Evolutionary conservation across 2,888 invertebrate genomes (phyloP), one percentile per base, ranked within the genome.

Genomic region (Blastobasis lacticolella): DNA sequence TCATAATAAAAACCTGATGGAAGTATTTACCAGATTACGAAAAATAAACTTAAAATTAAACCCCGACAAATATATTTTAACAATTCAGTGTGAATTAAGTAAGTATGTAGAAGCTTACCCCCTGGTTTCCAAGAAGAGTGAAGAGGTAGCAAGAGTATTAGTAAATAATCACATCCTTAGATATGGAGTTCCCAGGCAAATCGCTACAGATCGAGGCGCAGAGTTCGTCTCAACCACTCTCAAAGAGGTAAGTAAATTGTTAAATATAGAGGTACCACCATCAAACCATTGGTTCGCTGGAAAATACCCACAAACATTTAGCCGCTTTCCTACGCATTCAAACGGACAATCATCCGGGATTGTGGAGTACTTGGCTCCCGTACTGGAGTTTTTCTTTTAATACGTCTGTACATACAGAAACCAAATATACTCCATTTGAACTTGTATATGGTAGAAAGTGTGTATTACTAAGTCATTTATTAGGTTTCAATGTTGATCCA

Each of bases 211-310:
- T 8, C 5, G 40, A 8, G 40, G 40, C 6, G 5, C 40, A 8
- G 40, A 40, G 8, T 40, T 40, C 8, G 8, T 40, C 8, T 40
- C 40, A 8, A 49, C n/a, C n/a, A n/a, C n/a, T n/a, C n/a, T 43
- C n/a, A n/a, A 9, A 37, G 44, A 49, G 44, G 57, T 61, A 51
- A 57, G 61, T 56, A 54, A 50, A 5, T 46, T 59, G 41, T 48
- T 59, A 49, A 46, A 54, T n/a, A 58, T 61, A 46, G 47, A 57
- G 58, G 5, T 57, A 60, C 46, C 57, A 61, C 48, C 60, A 61
- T 44, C 37, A 49, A 10, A 44, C 45, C 40, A 47, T 48, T 8
- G 44, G 48, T 10, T 37, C 51, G n/a, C 43, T 59, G 5, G 56
- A 52, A n/a, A n/a, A n/a, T n/a, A n/a, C n/a, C n/a, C n/a, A n/a